These are phyloP conservation scores for Omphaloscelis lunosa DNA, from an alignment of 2,888 invertebrate species.

Conservation along the genomic window DNA sequence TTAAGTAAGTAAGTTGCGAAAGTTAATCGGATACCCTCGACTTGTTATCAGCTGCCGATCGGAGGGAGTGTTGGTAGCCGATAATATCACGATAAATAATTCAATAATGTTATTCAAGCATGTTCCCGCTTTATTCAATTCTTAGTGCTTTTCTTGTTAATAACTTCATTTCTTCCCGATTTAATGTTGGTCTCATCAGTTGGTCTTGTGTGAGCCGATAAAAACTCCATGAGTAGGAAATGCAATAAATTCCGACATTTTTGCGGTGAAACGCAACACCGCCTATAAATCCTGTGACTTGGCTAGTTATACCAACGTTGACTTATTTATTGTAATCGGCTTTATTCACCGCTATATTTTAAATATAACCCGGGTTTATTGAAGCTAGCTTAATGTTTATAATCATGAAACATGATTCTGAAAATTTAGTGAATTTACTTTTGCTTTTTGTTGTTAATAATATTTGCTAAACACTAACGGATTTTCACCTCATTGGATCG, in stretches of 20 bases:
- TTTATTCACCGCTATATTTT: slow-evolving; percentile 58
- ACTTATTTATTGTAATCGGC: slow-evolving; percentile 70
- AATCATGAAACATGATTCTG: slow-evolving; percentile 54
- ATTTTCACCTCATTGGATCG: neutral
- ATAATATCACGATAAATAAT: neutral
- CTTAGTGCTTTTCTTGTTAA: neutral
- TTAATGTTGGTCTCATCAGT: slow-evolving; percentile 3
- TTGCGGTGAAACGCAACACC: slow-evolving; percentile 65
- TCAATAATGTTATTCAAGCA: too few species aligned
- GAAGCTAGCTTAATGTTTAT: slow-evolving; percentile 53
- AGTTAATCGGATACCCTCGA: neutral
- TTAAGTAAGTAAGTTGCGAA: neutral
- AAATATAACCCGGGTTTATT: slow-evolving; percentile 53
- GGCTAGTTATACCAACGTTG: slow-evolving; percentile 67
- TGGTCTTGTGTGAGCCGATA: slow-evolving; percentile 15
- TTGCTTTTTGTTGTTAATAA: slow-evolving; percentile 1
- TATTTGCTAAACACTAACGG: slow-evolving; percentile 15
- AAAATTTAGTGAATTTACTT: slow-evolving; percentile 30
- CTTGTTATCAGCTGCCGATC: neutral
- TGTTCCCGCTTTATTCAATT: too few species aligned
- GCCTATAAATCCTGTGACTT: slow-evolving; percentile 68
- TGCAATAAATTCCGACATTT: slow-evolving; percentile 70
- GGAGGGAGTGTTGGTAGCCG: too few species aligned
- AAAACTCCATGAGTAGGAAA: slow-evolving; percentile 49
- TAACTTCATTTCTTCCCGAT: neutral